Conservation (phyloP, 2,797 vertebrate species). For the Tapirus indicus region DNA sequence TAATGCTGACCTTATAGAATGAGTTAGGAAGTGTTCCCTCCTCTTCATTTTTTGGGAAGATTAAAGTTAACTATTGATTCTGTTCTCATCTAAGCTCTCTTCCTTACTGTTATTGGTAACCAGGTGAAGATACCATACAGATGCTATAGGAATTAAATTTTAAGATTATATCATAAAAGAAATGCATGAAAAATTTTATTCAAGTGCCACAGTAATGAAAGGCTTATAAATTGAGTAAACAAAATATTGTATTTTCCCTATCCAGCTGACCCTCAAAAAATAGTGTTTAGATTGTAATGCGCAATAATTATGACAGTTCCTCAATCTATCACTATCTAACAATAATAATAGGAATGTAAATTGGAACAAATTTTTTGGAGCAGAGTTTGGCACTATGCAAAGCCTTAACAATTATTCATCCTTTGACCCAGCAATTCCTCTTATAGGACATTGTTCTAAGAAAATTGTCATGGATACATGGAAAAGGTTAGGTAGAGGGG, state of each 20-base stretch:
- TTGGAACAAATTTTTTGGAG: conserved; percentile 47
- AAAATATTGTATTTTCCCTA: background rate
- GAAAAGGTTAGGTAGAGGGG: background rate
- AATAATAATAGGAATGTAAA: conserved; percentile 47
- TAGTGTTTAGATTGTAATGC: background rate
- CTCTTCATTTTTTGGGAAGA: background rate
- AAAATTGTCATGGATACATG: conserved; percentile 40
- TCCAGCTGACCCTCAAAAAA: background rate
- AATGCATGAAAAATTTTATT: background rate
- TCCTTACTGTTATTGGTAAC: background rate
- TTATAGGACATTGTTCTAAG: conserved; percentile 45
- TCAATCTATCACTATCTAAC: background rate
- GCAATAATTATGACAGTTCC: background rate
- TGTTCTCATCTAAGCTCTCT: background rate
- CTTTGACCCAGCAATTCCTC: conserved; percentile 40
- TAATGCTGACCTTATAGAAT: background rate
- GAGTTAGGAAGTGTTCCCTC: background rate
- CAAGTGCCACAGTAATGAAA: background rate
- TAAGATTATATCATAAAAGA: conserved; percentile 7
- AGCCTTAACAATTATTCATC: conserved; percentile 8
- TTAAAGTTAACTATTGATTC: background rate
- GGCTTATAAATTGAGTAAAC: background rate
- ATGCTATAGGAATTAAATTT: background rate
- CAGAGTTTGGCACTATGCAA: conserved; percentile 48
- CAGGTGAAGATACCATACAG: background rate